Percentiles rank a stretch among this genome's conserved stretches.
These are phyloP conservation scores for Ischnura elegans DNA, from an alignment of 2,888 invertebrate species.

Conservation along the genomic window DNA sequence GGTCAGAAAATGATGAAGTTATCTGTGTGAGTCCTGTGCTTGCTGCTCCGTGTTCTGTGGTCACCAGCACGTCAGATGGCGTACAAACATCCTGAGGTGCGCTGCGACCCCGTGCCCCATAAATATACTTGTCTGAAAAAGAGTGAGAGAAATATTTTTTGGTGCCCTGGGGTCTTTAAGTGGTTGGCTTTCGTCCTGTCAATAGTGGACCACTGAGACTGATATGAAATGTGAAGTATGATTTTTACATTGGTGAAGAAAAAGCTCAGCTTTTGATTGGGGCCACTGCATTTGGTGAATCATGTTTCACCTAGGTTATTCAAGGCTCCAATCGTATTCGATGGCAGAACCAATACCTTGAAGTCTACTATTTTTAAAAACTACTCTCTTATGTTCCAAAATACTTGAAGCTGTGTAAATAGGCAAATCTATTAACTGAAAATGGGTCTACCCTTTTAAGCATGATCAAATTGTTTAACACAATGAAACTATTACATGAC, in stretches of 20 bases:
- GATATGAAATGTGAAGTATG: constrained; percentile 11
- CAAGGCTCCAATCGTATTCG: constrained; percentile 8
- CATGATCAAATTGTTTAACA: constrained; percentile 53
- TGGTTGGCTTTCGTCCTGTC: neutral
- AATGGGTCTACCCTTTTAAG: constrained; percentile 39
- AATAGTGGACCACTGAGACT: constrained; percentile 10
- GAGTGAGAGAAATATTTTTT: neutral
- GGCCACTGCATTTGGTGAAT: constrained; percentile 47
- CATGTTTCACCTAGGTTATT: neutral
- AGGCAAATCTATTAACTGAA: constrained; percentile 56
- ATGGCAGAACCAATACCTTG: constrained; percentile 42
- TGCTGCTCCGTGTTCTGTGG: neutral
- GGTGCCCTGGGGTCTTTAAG: constrained; percentile 43
- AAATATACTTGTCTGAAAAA: constrained; percentile 32
- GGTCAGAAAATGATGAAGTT: neutral
- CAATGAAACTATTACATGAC: constrained; percentile 46
- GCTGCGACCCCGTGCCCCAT: constrained; percentile 56
- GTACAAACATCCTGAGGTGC: constrained; percentile 52
- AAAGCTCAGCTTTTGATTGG: constrained; percentile 30
- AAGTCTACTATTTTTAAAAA: constrained; percentile 60
- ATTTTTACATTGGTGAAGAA: neutral
- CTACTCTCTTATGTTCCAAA: constrained; percentile 42
- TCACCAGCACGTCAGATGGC: constrained; percentile 29
- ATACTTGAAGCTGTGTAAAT: constrained; percentile 53
- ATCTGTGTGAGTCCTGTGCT: neutral